Base-by-base conservation (phyloP, 2,888 invertebrate genomes). In the Malthinus seriepunctatus region DNA sequence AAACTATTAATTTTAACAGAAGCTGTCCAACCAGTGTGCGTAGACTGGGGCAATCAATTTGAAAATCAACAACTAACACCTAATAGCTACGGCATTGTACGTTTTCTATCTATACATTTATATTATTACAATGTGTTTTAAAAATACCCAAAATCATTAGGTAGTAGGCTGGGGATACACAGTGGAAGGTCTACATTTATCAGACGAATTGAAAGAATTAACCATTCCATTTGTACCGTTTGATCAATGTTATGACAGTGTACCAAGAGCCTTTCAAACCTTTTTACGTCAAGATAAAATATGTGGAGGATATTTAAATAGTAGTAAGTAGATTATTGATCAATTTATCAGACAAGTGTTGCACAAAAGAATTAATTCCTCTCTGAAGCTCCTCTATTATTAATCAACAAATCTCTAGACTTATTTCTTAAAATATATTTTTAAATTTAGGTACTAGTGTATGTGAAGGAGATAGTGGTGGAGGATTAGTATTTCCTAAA, bases 391-490 rank as follows among this genome's bases (percentile, higher is more conserved):
- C n/a, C n/a, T n/a, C n/a, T n/a, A n/a, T n/a, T n/a, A n/a, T n/a
- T n/a, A n/a, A n/a, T n/a, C n/a, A n/a, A n/a, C n/a, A n/a, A n/a
- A n/a, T n/a, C n/a, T n/a, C n/a, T n/a, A n/a, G n/a, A n/a, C n/a
- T n/a, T n/a, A n/a, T n/a, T n/a, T n/a, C n/a, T n/a, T n/a, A n/a
- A n/a, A n/a, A n/a, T 15, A n/a, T n/a, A n/a, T n/a, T n/a, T n/a
- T n/a, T n/a, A n/a, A n/a, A n/a, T n/a, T 0, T 69, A 79, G 79
- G 79, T 3, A 78, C 77, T 5, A 76, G 79, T 0, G 66, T 80
- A 0, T 80, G 80, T 64, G 71, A 75, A 55, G 80, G 80, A 0
- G 80, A 80, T 73, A 79, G 79, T 51, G 80, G 80, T 0, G 80
- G 80, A 0, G 80, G 80, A 0, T 66, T 80, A 0, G 74, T 76